These are phyloP conservation scores for Eulemur macaco DNA, from an alignment of 2,113 vertebrate species.

Conservation along the genomic window DNA sequence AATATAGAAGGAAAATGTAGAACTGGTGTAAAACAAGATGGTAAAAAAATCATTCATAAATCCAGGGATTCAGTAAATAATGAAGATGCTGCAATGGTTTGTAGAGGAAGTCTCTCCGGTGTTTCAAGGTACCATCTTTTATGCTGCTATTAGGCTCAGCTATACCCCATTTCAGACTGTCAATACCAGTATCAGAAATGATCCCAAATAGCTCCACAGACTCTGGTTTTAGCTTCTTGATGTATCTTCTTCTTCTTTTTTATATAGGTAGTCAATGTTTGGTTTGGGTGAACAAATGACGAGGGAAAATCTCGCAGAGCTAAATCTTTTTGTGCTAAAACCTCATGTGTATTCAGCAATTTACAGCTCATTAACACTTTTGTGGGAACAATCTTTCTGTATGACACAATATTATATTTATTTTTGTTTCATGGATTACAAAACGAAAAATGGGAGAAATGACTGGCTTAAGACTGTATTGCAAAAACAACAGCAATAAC, in stretches of 20 bases:
- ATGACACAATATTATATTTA: neutral
- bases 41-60: constrained; percentile 57
- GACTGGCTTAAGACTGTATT: neutral
- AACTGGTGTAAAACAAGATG: constrained; percentile 8
- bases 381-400: neutral
- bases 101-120: neutral
- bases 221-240: neutral
- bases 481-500: neutral
- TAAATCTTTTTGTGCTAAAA: neutral
- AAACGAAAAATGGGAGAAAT: neutral
- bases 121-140: neutral
- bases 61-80: neutral
- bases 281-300: neutral
- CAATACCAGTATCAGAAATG: neutral
- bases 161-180: neutral
- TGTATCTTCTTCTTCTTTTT: neutral
- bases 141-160: too few relatives aligned
- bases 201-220: neutral
- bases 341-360: neutral
- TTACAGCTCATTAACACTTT: neutral
- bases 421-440: neutral
- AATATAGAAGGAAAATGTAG: constrained; percentile 46
- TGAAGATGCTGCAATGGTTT: neutral
- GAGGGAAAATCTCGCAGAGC: neutral
- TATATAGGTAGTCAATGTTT: neutral